Base-by-base conservation (phyloP, 2,113 vertebrate genomes). In the Tupaia tana region DNA sequence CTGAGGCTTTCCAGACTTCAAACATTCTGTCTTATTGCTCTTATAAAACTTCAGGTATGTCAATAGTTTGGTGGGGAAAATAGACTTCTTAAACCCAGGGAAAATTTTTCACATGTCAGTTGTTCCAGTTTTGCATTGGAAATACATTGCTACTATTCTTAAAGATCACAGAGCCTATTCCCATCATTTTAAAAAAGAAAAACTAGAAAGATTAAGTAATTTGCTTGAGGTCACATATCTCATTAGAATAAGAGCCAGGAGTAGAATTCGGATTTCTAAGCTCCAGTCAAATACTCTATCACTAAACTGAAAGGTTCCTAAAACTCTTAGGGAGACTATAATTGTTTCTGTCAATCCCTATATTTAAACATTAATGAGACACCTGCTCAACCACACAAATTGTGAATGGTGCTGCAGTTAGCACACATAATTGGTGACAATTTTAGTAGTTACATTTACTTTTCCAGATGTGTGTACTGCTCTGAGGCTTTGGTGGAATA, bases 341-440 rank as follows among this genome's bases (percentile, higher is more conserved):
- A 91, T 89, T 93, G 75, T 64, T 93, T 80, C 31, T 92, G 82
- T 93, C 89, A 91, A 86, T 96, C n/a, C 79, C 31, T 88, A 16
- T 67, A 67, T 84, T 92, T 90, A 95, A 89, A 82, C 74, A 90
- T 90, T 96, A 95, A 92, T 88, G 82, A 95, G 83, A 92, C 82
- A 92, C 78, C 85, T 90, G 67, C 89, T 74, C 56, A 79, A 83
- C 64, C 56, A 63, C 22, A 87, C 73, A 79, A n/a, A 77, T 61
- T 70, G n/a, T 74, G 77, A 96, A 88, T 14, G 54, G 69, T 43
- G 16, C 29, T 86, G 78, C 59, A 89, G 82, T 91, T 92, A 95
- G 79, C 64, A 94, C 11, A 86, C 15, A 73, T 74, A 97, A 86
- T 56, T 84, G 43, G 90, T 79, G 66, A 73, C 66, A 70, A 90